Percentiles rank a stretch among this genome's conserved stretches.
These are phyloP conservation scores for Phylloscopus trochiloides DNA, from an alignment of 2,113 vertebrate species.

Conservation along the genomic window DNA sequence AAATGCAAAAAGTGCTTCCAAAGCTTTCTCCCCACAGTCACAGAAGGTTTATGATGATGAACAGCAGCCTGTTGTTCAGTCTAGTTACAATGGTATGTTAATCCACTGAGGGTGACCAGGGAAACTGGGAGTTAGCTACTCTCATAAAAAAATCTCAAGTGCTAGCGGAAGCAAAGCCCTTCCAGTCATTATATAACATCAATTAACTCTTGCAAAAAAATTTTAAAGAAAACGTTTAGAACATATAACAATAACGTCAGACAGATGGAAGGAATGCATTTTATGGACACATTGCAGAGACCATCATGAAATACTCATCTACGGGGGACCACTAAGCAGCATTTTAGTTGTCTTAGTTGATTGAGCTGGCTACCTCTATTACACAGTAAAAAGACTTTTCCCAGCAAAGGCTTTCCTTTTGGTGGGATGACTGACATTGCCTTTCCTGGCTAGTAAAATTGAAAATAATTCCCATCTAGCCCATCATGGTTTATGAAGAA, in stretches of 20 bases:
- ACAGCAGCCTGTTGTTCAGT: constrained; percentile 14
- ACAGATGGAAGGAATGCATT: accelerated
- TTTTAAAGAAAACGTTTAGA: background rate
- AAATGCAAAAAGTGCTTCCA: constrained; percentile 37
- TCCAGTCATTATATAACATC: background rate
- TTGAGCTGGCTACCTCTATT: background rate
- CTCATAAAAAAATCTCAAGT: background rate
- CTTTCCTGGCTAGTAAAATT: background rate
- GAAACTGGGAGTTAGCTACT: background rate
- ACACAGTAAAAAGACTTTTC: background rate
- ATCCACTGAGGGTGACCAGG: constrained; percentile 19
- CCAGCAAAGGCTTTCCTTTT: background rate
- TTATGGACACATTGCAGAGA: background rate
- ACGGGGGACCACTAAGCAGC: background rate
- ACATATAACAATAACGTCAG: background rate
- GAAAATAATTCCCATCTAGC: background rate
- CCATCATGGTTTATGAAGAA: background rate
- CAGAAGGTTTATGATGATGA: constrained; percentile 18
- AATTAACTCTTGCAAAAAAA: background rate
- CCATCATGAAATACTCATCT: background rate
- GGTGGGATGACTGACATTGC: background rate
- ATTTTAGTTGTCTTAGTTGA: background rate
- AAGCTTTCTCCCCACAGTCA: constrained; percentile 3
- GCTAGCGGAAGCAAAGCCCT: background rate
- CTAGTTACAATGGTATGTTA: constrained; percentile 21